Percentiles rank a stretch among this genome's conserved stretches.
Conservation (phyloP, 2,888 invertebrate species). For the Hypercompe scribonia region DNA sequence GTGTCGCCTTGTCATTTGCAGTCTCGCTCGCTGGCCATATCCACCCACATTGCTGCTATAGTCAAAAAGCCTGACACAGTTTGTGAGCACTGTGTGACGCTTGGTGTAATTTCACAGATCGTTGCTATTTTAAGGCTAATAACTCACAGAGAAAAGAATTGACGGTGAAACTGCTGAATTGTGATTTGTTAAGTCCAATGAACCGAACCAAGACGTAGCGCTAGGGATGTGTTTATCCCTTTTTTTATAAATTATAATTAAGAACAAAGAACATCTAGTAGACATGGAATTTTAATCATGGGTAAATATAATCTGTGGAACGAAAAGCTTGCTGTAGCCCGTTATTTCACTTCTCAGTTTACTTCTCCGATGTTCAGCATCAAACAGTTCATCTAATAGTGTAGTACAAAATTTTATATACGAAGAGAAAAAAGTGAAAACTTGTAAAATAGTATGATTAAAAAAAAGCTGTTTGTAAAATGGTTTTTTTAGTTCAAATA, state of each 20-base stretch:
- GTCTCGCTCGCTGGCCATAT: neutral
- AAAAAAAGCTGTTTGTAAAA: no score
- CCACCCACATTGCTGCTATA: neutral
- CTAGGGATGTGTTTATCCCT: neutral
- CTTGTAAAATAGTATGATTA: no score
- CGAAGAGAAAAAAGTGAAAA: no score
- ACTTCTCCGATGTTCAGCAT: no score
- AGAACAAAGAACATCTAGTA: no score
- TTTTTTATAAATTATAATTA: neutral
- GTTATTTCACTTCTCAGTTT: no score
- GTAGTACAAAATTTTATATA: no score
- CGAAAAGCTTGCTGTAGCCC: no score
- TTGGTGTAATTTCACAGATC: neutral
- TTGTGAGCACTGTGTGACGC: neutral
- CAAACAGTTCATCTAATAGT: no score
- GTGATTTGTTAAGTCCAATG: neutral
- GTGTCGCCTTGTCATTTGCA: neutral
- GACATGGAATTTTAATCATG: no score
- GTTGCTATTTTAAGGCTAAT: neutral
- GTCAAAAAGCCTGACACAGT: neutral
- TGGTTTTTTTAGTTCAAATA: no score
- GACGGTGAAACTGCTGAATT: neutral
- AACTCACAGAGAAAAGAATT: neutral
- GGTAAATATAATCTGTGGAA: no score
- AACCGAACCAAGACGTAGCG: neutral